Percentiles rank a stretch among this genome's conserved stretches.
Evolutionary conservation across 1,140 invertebrate genomes (phyloP).

Genomic region (Coenobita brevimanus): DNA sequence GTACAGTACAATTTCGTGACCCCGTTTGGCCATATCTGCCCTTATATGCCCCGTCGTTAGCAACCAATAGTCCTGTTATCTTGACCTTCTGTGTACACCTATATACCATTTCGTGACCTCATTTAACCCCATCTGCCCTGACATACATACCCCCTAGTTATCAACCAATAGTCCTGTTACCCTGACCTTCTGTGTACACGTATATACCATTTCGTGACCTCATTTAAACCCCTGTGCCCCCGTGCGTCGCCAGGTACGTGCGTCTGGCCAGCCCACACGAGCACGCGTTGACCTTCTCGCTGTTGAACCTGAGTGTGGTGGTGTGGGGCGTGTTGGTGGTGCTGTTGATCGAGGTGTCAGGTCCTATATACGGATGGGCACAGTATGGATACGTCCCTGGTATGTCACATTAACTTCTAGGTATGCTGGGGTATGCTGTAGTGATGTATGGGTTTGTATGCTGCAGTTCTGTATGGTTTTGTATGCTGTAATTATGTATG

Average conservation of each 20-base stretch:
- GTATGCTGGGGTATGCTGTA: background rate
- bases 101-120: background rate
- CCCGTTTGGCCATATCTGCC: background rate
- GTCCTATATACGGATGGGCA: constrained; percentile 64
- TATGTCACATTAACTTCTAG: background rate
- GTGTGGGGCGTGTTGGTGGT: constrained; percentile 53
- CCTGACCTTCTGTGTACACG: background rate
- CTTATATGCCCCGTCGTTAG: too few relatives aligned
- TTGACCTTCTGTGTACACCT: background rate
- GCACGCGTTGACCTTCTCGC: constrained; percentile 63
- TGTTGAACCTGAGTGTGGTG: constrained; percentile 63
- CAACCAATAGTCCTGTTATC: too few relatives aligned
- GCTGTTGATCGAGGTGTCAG: constrained; percentile 60
- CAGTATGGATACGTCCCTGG: constrained; percentile 52
- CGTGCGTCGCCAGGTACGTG: constrained; percentile 44
- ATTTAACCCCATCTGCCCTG: background rate
- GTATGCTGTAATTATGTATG: too few relatives aligned
- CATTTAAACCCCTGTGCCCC: too few relatives aligned
- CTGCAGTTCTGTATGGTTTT: too few relatives aligned
- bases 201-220: background rate
- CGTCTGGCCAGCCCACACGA: constrained; percentile 59
- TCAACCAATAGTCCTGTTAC: too few relatives aligned
- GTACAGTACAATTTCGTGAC: background rate
- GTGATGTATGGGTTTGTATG: too few relatives aligned
- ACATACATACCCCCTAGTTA: background rate